These are phyloP conservation scores for Dromius quadrimaculatus DNA, from an alignment of 2,888 invertebrate species.

Conservation along the genomic window DNA sequence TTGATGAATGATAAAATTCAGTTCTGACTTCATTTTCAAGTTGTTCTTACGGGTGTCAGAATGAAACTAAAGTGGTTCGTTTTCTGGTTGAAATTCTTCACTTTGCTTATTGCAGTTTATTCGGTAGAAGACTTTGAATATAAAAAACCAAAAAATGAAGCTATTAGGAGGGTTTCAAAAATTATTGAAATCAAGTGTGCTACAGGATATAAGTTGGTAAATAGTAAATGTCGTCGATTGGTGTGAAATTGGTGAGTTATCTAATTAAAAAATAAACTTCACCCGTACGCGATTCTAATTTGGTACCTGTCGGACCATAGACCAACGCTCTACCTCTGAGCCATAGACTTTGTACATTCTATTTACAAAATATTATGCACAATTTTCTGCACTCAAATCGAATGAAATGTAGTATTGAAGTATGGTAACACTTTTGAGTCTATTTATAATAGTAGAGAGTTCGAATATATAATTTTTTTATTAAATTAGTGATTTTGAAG, in stretches of 20 bases:
- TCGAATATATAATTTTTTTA: no score
- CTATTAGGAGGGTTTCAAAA: background rate
- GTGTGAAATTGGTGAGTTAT: slow-evolving; percentile 14
- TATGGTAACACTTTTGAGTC: no score
- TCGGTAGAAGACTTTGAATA: background rate
- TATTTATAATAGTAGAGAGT: no score
- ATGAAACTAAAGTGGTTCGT: slow-evolving; percentile 4
- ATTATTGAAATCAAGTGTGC: slow-evolving; percentile 1
- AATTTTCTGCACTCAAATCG: no score
- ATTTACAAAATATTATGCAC: no score
- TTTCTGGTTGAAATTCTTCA: background rate
- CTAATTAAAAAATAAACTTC: no score
- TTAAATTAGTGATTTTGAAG: no score
- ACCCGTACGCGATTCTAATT: no score
- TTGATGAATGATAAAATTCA: slow-evolving; percentile 6
- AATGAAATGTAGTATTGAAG: no score
- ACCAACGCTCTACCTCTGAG: no score
- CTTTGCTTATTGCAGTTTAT: background rate
- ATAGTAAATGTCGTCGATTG: slow-evolving; percentile 4
- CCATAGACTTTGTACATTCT: no score
- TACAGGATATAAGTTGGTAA: slow-evolving; percentile 16
- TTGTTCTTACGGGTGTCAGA: background rate
- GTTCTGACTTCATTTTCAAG: slow-evolving; percentile 7
- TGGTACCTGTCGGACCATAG: no score
- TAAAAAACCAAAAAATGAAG: background rate